Base-by-base conservation (phyloP, 2,888 invertebrate species). In the Dynastes tityus region DNA sequence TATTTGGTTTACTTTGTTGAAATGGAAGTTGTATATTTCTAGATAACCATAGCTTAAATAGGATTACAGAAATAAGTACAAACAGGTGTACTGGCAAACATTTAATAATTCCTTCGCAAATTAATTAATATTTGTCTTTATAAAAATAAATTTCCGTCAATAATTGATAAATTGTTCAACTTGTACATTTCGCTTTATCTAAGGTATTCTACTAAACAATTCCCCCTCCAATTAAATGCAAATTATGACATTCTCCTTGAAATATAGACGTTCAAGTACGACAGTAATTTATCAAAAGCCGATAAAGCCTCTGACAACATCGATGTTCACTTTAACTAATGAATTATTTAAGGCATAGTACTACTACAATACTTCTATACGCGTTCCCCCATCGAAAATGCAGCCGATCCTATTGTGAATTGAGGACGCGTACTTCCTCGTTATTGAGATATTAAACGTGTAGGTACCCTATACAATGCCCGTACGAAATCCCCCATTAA, bases 251-350 rank as follows among this genome's bases (percentile, higher is more conserved):
- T 58, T 16, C 8, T 5, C 16, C 6, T 9, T 58, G 22, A 16
- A 58, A 22, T 22, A 22, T 58, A 58, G 32, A 37, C 37, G 6
- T 64, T 64, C 13, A n/a, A 16, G 32, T 64, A 37, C 37, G 37
- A 13, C 40, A 13, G 32, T 64, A 64, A 37, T 64, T 16, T 64
- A 64, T 64, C 40, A 64, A 37, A 16, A 32, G 13, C 37, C 64
- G 64, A 64, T 64, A 40, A 64, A 64, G 64, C 13, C 37, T 64
- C 16, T 37, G 37, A 64, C 22, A 64, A 64, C 64, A 64, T 64
- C 64, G 37, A 64, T 64, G 64, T 64, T 64, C 64, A 64, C 40
- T 64, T 64, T 64, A 64, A 64, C 64, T 40, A 40, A 64, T 64
- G 64, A 64, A 64, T 64, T 64, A 64, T 64, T 61, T 64, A 64